Percentiles rank a stretch among this genome's conserved stretches.
Evolutionary conservation across 2,888 invertebrate species (phyloP).

Genomic region (Drepanosiphum platanoidis): DNA sequence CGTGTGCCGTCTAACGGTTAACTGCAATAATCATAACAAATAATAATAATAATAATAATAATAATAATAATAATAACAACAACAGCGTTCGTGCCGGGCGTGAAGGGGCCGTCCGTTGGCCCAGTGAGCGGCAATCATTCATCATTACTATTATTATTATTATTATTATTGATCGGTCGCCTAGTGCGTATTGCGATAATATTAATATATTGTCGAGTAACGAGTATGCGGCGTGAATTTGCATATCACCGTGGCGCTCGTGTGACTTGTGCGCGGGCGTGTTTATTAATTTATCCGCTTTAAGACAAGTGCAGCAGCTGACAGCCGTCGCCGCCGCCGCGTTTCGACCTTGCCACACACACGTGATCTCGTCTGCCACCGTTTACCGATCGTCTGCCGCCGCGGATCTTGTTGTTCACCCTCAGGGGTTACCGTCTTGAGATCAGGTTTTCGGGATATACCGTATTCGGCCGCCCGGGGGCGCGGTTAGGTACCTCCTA

Average conservation of each 20-base stretch:
- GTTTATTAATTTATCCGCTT: not conserved
- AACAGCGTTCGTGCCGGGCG: not conserved
- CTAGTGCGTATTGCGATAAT: not conserved
- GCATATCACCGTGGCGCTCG: conserved; percentile 5
- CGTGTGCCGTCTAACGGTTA: not conserved
- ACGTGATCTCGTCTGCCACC: conserved; percentile 3
- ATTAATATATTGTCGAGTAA: not conserved
- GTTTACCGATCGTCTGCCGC: not conserved
- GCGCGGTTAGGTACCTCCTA: no score
- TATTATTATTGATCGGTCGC: conserved; percentile 17
- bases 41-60: not conserved
- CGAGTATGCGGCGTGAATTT: conserved; percentile 17
- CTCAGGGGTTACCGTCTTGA: not conserved
- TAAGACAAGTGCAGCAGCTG: not conserved
- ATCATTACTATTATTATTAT: conserved; percentile 9
- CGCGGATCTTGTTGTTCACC: not conserved
- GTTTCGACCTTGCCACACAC: not conserved
- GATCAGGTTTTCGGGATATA: conserved; percentile 16
- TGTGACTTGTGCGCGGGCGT: conserved; percentile 28
- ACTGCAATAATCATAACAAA: no score
- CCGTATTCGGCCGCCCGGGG: not conserved
- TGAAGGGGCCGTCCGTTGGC: not conserved
- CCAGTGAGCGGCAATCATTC: conserved; percentile 10
- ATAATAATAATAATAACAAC: conserved; percentile 1
- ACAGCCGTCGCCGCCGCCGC: not conserved